Evolutionary conservation across 2,797 vertebrate species (phyloP).

Genomic region (Okamejei kenojei): DNA sequence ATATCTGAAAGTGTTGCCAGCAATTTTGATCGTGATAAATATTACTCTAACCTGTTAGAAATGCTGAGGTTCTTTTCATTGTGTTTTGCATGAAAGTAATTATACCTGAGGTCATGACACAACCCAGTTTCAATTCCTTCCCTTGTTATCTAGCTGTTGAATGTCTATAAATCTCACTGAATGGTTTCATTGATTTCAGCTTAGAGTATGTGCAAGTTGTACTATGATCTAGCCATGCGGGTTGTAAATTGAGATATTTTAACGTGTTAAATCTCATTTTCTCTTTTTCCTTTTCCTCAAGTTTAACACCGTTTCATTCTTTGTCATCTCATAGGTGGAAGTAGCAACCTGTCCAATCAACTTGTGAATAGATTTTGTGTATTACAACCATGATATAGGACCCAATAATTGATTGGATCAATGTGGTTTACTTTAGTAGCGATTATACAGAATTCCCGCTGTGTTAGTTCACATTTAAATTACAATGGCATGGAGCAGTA

Average conservation of each 20-base stretch:
- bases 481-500: neutral
- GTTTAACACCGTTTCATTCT: neutral
- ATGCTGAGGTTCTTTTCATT: no score
- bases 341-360: neutral
- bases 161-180: neutral
- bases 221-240: neutral
- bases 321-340: neutral
- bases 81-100: neutral
- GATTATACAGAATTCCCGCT: neutral
- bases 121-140: neutral
- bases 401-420: neutral
- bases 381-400: neutral
- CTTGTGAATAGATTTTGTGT: neutral
- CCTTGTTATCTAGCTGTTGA: neutral
- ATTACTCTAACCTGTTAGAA: neutral
- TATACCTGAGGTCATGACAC: neutral
- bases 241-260: neutral
- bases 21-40: neutral
- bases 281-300: constrained; percentile 20
- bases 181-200: neutral
- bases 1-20: neutral
- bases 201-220: neutral
- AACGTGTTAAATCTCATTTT: constrained; percentile 8
- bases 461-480: neutral
- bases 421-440: neutral